Evolutionary conservation across 2,888 invertebrate species (phyloP), one percentile per base, ranked within the genome.

Genomic region (Cryptocephalus moraei): DNA sequence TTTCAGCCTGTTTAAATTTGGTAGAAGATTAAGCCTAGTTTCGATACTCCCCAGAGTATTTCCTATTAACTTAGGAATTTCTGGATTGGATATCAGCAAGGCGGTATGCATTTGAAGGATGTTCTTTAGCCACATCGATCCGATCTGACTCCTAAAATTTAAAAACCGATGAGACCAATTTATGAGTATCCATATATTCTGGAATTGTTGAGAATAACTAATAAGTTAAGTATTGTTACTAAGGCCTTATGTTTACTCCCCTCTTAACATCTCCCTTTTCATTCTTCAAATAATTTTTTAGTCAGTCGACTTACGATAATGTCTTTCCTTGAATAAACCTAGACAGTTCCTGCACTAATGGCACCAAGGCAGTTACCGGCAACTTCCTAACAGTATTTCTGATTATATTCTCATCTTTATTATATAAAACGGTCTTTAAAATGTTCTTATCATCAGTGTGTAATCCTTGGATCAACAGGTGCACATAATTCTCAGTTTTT

Each of bases 391-490:
- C 74, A 0, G 94, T 92, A 51, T 84, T 81, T 39, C 73, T 70
- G 8, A 94, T 86, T 1, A 87, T 75, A 1, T 68, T 73, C 13
- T 79, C 75, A 46, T 89, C 83, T 43, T 77, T 76, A 43, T 77
- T 78, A 39, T 76, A 75, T 1, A 94, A 72, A 1, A 92, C 91
- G 45, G 78, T 81, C 53, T 79, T 74, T 32, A 94, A 71, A 58
- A 93, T 79, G 39, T 70, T 74, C 51, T 76, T 77, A 64, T 95
- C 91, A 61, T 84, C 84, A 61, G 92, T 93, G 59, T 89, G 89
- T 33, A 95, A 70, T 0, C 90, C 92, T 67, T 88, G 93, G 46
- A 90, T 75, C 8, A 94, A 70, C 8, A 93, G 73, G 52, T 88
- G 86, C 1, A 86, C 85, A 60, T 91, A 76, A 68, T 89, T 91